Evolutionary conservation across 1,140 invertebrate species (phyloP).

Genomic region (Tachypleus tridentatus): DNA sequence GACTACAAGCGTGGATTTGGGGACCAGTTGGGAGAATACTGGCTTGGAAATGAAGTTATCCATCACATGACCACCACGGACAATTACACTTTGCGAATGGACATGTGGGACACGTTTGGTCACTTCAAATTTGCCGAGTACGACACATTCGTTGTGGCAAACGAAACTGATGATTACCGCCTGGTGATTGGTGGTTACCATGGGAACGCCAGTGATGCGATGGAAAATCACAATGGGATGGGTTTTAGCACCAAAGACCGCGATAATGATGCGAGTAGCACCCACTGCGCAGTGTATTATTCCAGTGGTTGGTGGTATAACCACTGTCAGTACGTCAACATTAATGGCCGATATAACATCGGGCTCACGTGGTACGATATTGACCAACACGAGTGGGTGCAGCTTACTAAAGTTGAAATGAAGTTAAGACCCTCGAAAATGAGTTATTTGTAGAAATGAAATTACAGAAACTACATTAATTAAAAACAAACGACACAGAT

Average conservation of each 20-base stretch:
- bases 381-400: constrained; percentile 71
- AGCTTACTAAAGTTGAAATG: constrained; percentile 69
- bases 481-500: too few relatives aligned
- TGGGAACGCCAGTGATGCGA: constrained; percentile 51
- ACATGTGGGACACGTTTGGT: constrained; percentile 46
- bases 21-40: constrained; percentile 32
- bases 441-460: too few relatives aligned
- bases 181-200: constrained; percentile 47
- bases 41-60: constrained; percentile 39
- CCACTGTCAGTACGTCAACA: constrained; percentile 84
- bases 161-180: constrained; percentile 48
- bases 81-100: constrained; percentile 46
- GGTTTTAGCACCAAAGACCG: constrained; percentile 56
- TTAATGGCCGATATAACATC: constrained; percentile 76
- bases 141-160: constrained; percentile 48
- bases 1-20: constrained; percentile 40
- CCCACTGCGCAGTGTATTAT: constrained; percentile 50
- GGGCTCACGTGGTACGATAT: constrained; percentile 82
- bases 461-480: too few relatives aligned
- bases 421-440: constrained; percentile 44
- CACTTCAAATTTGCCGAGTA: constrained; percentile 44
- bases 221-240: constrained; percentile 54
- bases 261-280: constrained; percentile 58
- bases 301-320: constrained; percentile 43
- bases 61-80: constrained; percentile 34